phyloP scores from a whole-genome alignment of 2,113 vertebrate genomes.

The Mellivora capensis region DNA sequence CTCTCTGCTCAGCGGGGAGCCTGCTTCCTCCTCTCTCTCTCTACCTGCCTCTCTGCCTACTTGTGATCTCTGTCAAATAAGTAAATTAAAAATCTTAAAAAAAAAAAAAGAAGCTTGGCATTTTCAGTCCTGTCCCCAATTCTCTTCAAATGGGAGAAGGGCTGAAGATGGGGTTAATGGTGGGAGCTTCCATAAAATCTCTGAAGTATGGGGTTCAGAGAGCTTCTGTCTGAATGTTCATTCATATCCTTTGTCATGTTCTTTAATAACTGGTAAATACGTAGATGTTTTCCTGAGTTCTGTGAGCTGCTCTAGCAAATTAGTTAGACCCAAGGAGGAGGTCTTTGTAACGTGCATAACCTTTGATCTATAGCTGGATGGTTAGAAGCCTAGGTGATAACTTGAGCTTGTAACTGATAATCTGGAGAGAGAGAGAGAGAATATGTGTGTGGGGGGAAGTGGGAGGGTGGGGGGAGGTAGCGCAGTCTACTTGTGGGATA shows the following conservation, averaged over 20 bases:
- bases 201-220: not conserved
- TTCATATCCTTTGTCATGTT: not conserved
- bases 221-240: not conserved
- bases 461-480: not conserved
- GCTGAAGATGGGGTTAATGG: not conserved
- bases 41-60: too few relatives aligned
- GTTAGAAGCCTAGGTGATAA: not conserved
- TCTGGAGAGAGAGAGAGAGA: too few relatives aligned
- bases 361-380: not conserved
- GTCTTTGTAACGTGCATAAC: not conserved
- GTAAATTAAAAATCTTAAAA: too few relatives aligned
- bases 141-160: not conserved
- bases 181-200: not conserved
- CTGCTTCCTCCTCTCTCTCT: too few relatives aligned
- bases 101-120: not conserved
- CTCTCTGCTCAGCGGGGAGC: too few relatives aligned
- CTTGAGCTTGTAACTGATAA: not conserved
- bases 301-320: not conserved
- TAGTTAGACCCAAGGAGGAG: not conserved
- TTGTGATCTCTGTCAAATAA: too few relatives aligned
- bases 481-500: not conserved
- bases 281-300: not conserved
- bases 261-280: not conserved
- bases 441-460: too few relatives aligned
- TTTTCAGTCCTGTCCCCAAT: not conserved